These are phyloP conservation scores for Pardalotus punctatus DNA, from an alignment of 2,113 vertebrate species.

Conservation along the genomic window DNA sequence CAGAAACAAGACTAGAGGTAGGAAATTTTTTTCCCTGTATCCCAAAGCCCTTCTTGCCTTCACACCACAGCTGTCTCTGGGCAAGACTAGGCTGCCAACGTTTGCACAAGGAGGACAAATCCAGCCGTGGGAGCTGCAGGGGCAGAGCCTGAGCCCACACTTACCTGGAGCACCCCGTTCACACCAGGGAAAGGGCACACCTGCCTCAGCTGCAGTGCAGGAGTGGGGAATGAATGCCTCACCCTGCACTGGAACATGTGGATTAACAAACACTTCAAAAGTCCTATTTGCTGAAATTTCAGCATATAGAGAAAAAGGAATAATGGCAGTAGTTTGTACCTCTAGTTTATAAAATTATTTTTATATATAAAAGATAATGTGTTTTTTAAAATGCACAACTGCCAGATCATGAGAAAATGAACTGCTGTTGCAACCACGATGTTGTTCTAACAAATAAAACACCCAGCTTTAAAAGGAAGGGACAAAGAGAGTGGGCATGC, in stretches of 20 bases:
- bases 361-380: not conserved
- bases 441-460: not conserved
- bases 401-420: not conserved
- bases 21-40: not conserved
- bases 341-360: not conserved
- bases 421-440: fast-evolving
- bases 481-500: not conserved
- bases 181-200: not conserved
- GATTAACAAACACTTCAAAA: not conserved
- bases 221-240: not conserved
- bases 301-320: not conserved
- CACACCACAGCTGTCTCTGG: not conserved
- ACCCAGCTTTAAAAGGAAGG: not conserved
- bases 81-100: not conserved
- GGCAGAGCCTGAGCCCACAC: not conserved
- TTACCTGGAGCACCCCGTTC: not conserved
- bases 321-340: not conserved
- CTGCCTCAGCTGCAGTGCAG: not conserved
- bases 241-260: not conserved
- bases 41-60: not conserved
- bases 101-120: not conserved
- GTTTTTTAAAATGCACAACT: not conserved
- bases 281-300: not conserved
- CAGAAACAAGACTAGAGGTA: not conserved
- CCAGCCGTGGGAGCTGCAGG: not conserved